These are phyloP conservation scores for Gallinago solitaria DNA, from an alignment of 2,797 vertebrate genomes.

Conservation along the genomic window DNA sequence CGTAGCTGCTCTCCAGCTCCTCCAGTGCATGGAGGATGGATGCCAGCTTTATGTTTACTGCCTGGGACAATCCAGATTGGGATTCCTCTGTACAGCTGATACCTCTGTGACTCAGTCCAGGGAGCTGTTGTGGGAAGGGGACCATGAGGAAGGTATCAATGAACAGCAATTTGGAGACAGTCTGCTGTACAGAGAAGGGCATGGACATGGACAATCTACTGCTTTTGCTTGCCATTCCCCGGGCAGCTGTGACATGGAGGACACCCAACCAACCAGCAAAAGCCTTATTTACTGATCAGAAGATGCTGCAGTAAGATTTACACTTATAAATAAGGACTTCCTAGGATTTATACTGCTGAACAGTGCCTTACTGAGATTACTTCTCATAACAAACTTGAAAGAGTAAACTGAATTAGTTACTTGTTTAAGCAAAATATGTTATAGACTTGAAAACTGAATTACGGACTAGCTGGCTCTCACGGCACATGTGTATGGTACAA, in stretches of 20 bases:
- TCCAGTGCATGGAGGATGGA: not conserved
- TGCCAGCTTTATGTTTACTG: not conserved
- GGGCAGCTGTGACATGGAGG: not conserved
- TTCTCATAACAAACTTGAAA: not conserved
- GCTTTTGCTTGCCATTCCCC: not conserved
- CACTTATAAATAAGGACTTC: not conserved
- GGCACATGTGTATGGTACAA: not conserved
- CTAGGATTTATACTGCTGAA: not conserved
- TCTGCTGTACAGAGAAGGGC: not conserved
- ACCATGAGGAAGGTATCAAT: not conserved
- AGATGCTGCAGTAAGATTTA: not conserved
- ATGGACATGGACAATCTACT: not conserved
- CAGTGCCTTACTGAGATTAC: not conserved
- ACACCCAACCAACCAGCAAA: not conserved
- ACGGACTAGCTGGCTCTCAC: not conserved
- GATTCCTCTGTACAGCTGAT: not conserved
- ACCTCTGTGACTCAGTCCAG: accelerated
- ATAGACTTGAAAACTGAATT: not conserved
- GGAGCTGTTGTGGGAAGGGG: not conserved
- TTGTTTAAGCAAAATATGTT: not conserved
- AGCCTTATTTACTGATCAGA: not conserved
- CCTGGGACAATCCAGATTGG: not conserved
- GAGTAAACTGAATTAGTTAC: not conserved
- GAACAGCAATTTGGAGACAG: not conserved
- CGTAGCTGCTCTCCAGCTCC: not conserved